Percentiles rank a stretch among this genome's conserved stretches.
Evolutionary conservation across 2,797 vertebrate genomes (phyloP).

Genomic region (Enteromius viviparus): DNA sequence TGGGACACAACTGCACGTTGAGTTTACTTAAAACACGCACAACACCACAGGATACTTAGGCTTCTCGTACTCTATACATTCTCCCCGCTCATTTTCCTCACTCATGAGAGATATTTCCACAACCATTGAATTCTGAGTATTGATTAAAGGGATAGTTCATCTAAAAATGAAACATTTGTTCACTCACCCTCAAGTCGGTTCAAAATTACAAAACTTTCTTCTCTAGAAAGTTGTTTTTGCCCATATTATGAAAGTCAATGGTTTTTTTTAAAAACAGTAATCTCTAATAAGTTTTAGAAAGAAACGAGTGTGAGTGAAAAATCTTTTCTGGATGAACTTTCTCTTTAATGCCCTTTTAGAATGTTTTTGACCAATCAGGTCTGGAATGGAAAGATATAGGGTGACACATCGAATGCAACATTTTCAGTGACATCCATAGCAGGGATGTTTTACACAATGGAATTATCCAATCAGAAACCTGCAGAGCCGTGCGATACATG

Average conservation of each 20-base stretch:
- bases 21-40: constrained; percentile 13
- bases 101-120: constrained; percentile 9
- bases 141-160: constrained; percentile 1
- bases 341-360: constrained; percentile 20
- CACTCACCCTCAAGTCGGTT: not conserved
- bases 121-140: not conserved
- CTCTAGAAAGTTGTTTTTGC: not conserved
- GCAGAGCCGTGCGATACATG: constrained; percentile 1
- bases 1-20: constrained; percentile 23
- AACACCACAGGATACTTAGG: constrained; percentile 15
- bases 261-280: not conserved
- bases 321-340: not conserved
- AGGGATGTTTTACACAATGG: constrained; percentile 17
- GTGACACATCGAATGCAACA: constrained; percentile 8
- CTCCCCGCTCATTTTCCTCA: constrained; percentile 11
- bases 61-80: constrained; percentile 32
- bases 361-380: constrained; percentile 21
- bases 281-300: not conserved
- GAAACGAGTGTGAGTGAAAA: not conserved
- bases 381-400: constrained; percentile 16
- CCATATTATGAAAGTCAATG: not conserved
- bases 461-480: constrained; percentile 31
- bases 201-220: not conserved
- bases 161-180: not conserved
- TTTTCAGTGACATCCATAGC: constrained; percentile 7